Percentiles rank a stretch among this genome's conserved stretches.
Conservation (phyloP, 2,888 invertebrate genomes). For the Clepsis dumicolana region DNA sequence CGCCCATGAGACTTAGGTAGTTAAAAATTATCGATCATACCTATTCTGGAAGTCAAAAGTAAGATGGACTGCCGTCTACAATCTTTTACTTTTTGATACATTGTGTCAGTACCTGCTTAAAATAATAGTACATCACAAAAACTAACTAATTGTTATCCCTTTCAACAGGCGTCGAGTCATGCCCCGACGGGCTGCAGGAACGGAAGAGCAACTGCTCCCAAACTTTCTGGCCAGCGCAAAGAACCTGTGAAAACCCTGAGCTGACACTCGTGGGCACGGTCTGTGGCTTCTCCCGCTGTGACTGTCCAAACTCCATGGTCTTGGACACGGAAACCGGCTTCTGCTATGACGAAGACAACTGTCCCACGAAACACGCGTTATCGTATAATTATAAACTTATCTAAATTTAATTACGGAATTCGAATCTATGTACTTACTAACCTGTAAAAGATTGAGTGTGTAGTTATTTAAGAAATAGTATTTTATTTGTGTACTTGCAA, state of each 20-base stretch:
- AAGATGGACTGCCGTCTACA: no score
- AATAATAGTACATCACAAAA: no score
- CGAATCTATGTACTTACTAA: neutral
- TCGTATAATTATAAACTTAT: constrained; percentile 17
- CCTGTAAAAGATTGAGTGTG: neutral
- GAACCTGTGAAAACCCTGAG: constrained; percentile 67
- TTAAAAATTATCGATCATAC: no score
- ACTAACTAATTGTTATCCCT: neutral
- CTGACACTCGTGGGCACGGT: constrained; percentile 60
- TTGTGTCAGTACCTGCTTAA: no score
- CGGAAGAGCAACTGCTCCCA: constrained; percentile 57
- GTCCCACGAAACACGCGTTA: constrained; percentile 60
- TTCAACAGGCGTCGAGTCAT: constrained; percentile 63
- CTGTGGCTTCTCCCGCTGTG: constrained; percentile 70
- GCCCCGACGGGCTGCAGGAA: constrained; percentile 68
- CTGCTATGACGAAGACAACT: constrained; percentile 72
- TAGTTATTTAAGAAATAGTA: neutral
- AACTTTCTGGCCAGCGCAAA: constrained; percentile 64
- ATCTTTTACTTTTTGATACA: no score
- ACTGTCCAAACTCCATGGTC: constrained; percentile 64
- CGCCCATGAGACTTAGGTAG: no score
- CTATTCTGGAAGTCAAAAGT: no score
- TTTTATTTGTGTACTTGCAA: no score
- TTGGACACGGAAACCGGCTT: constrained; percentile 65
- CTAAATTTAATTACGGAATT: neutral